A percentile compares a stretch with the other conserved stretches of the same genome.
Conservation (phyloP, 2,888 invertebrate species). For the Dryobota labecula region DNA sequence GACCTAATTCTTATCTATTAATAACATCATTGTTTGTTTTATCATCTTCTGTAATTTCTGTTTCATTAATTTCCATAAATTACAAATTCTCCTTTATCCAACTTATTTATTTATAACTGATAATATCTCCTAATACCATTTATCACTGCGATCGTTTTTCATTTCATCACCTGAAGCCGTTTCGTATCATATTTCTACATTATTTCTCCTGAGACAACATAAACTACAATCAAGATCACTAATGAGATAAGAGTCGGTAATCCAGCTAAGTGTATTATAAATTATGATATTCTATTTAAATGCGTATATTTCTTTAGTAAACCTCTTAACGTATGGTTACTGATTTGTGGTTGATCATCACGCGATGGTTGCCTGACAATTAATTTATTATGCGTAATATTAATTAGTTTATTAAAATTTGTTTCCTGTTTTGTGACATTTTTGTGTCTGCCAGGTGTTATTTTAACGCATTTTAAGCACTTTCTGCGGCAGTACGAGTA, state of each 20-base stretch:
- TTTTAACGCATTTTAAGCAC: constrained; percentile 8
- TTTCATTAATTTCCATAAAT: constrained; percentile 23
- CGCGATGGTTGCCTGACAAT: constrained; percentile 46
- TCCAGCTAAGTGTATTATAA: constrained; percentile 57
- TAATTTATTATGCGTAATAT: constrained; percentile 45
- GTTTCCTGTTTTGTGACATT: constrained; percentile 39
- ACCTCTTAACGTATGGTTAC: constrained; percentile 47
- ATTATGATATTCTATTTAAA: constrained; percentile 54
- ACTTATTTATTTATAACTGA: constrained; percentile 28
- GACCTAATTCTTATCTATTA: background rate
- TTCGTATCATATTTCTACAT: constrained; percentile 58
- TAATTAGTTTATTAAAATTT: constrained; percentile 35
- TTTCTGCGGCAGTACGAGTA: background rate
- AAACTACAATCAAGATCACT: constrained; percentile 53
- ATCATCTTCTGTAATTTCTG: background rate
- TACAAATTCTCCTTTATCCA: constrained; percentile 8
- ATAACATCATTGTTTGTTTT: background rate
- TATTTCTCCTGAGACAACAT: constrained; percentile 51
- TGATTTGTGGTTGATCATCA: constrained; percentile 59
- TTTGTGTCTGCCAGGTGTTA: constrained; percentile 27
- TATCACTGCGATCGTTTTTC: constrained; percentile 48
- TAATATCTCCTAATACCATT: constrained; percentile 43
- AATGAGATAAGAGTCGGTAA: constrained; percentile 56
- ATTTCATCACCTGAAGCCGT: constrained; percentile 54
- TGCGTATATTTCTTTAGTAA: constrained; percentile 44